phyloP scores from a whole-genome alignment of 2,888 invertebrate species.

The Cataglyphis albicans region DNA sequence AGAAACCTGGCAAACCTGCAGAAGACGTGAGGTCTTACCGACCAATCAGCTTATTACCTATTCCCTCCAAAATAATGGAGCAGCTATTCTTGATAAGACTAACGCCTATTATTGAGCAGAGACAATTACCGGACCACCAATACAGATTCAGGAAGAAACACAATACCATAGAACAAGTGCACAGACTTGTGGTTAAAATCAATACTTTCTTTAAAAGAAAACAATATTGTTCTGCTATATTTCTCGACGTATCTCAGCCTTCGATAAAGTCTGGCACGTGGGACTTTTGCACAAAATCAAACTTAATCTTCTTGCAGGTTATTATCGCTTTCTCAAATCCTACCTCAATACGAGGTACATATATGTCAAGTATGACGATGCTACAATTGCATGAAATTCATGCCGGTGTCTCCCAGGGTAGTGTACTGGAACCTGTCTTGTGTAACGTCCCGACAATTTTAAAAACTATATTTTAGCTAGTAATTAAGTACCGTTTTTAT shows the following conservation, averaged over 20 bases:
- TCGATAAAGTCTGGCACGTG: neutral
- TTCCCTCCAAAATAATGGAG: no score
- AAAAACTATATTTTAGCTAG: no score
- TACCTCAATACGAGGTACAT: neutral
- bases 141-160: neutral
- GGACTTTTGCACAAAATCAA: neutral
- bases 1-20: neutral
- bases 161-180: neutral
- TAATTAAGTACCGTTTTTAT: no score
- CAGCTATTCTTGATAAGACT: no score
- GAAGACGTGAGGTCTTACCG: neutral
- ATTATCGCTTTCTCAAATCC: neutral
- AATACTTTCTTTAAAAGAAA: neutral
- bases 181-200: neutral
- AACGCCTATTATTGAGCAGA: neutral
- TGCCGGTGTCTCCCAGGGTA: conserved; percentile 63
- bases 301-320: neutral
- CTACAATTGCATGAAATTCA: neutral
- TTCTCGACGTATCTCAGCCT: neutral
- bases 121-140: neutral
- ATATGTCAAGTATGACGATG: neutral
- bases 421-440: conserved; percentile 65
- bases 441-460: neutral
- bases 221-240: neutral
- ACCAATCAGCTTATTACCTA: neutral